phyloP scores from a whole-genome alignment of 30 jellyfish, hydroid and myxozoan genomes.

The Cassiopea xamachana region DNA sequence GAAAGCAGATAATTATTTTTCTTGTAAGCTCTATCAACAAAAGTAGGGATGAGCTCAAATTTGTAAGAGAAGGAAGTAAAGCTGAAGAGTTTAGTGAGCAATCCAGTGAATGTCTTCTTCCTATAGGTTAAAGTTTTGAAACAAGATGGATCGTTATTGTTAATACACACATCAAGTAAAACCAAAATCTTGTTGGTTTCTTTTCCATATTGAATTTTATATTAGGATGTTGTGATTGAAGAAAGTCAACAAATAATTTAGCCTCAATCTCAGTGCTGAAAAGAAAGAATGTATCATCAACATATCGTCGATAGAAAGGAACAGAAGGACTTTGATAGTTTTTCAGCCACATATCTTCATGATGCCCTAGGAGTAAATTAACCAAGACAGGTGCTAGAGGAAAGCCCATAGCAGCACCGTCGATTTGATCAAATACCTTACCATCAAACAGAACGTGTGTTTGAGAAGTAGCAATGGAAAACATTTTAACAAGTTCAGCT shows the following conservation, averaged over 20 bases:
- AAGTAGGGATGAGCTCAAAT: background rate
- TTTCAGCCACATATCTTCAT: background rate
- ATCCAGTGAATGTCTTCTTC: background rate
- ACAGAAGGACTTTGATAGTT: background rate
- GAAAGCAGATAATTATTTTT: background rate
- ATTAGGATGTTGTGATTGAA: background rate
- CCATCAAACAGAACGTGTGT: background rate
- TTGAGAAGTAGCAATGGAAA: background rate
- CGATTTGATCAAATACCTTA: background rate
- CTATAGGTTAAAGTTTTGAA: background rate
- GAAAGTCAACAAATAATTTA: background rate
- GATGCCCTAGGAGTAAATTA: background rate
- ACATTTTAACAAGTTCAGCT: background rate
- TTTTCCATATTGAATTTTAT: background rate
- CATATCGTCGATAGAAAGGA: background rate
- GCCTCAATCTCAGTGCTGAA: background rate
- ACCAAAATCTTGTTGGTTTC: background rate
- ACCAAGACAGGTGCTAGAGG: background rate
- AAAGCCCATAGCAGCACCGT: background rate
- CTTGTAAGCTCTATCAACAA: background rate
- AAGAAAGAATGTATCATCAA: background rate
- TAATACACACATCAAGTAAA: background rate
- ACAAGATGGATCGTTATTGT: background rate
- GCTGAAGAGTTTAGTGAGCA: background rate
- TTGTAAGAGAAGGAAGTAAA: background rate